These are phyloP conservation scores for Circaetus cinerascens DNA, from an alignment of 2,113 vertebrate genomes.

Conservation along the genomic window DNA sequence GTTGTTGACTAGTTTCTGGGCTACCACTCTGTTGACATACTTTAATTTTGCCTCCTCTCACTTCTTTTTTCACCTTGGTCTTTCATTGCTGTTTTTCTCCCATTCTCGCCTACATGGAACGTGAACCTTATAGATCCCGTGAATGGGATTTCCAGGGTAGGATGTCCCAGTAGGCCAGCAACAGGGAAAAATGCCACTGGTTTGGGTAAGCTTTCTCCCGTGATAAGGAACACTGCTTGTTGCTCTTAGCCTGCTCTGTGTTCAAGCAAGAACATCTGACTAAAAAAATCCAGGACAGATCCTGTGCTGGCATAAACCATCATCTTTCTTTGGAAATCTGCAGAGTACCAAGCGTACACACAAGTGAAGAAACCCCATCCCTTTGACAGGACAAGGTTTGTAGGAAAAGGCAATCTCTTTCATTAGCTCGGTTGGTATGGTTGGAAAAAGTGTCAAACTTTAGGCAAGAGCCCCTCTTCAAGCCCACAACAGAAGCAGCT, in stretches of 20 bases:
- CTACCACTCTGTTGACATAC: background rate
- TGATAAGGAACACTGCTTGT: background rate
- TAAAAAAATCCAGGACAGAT: background rate
- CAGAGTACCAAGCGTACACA: accelerated
- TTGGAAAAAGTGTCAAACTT: background rate
- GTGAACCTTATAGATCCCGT: background rate
- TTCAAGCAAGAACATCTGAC: background rate
- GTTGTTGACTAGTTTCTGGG: background rate
- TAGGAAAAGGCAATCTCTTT: background rate
- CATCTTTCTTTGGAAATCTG: background rate
- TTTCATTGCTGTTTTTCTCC: background rate
- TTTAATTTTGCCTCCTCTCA: background rate
- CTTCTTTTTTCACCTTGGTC: background rate
- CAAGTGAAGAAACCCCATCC: background rate
- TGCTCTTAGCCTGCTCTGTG: background rate
- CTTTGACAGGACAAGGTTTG: background rate
- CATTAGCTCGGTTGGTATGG: background rate
- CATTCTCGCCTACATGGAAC: background rate
- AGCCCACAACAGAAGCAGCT: background rate
- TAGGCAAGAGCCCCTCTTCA: background rate
- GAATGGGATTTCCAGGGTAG: background rate
- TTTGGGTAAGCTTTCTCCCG: background rate
- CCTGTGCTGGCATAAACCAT: background rate
- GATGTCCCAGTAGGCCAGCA: background rate
- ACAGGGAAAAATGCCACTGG: background rate